A percentile compares a stretch with the other conserved stretches of the same genome.
phyloP scores from a whole-genome alignment of 2,113 vertebrate species.

The Equus quagga region DNA sequence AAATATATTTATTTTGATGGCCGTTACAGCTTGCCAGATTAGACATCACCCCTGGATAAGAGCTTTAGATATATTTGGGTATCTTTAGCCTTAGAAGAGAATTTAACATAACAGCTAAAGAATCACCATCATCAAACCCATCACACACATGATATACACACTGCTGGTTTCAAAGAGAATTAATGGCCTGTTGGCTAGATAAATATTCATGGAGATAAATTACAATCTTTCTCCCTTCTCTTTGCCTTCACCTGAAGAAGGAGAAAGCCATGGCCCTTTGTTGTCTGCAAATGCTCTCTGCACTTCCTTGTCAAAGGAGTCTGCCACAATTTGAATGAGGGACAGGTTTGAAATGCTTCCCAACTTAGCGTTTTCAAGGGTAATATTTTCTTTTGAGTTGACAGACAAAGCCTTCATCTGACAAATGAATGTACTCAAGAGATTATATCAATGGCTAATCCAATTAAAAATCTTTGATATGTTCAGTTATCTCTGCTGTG shows the following conservation, averaged over 20 bases:
- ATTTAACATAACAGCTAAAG: neutral
- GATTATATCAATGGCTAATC: conserved; percentile 83
- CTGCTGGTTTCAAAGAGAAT: neutral
- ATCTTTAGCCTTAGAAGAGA: neutral
- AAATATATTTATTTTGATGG: neutral
- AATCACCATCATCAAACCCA: neutral
- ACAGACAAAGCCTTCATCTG: conserved; percentile 82
- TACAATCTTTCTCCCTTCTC: neutral
- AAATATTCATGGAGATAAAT: neutral
- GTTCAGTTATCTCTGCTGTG: conserved; percentile 81
- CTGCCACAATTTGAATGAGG: conserved; percentile 56
- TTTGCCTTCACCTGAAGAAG: neutral
- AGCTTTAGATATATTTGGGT: neutral
- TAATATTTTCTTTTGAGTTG: conserved; percentile 61
- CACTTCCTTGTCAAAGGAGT: neutral
- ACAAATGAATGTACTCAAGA: conserved; percentile 81
- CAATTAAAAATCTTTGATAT: conserved; percentile 86
- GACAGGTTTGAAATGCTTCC: conserved; percentile 20
- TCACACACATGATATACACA: neutral
- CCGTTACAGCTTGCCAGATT: neutral
- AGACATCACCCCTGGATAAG: neutral
- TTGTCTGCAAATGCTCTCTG: neutral
- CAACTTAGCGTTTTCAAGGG: conserved; percentile 42
- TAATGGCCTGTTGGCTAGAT: neutral
- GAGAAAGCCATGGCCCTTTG: neutral